Evolutionary conservation across 2,888 invertebrate species (phyloP).

Genomic region (Hyalella azteca): DNA sequence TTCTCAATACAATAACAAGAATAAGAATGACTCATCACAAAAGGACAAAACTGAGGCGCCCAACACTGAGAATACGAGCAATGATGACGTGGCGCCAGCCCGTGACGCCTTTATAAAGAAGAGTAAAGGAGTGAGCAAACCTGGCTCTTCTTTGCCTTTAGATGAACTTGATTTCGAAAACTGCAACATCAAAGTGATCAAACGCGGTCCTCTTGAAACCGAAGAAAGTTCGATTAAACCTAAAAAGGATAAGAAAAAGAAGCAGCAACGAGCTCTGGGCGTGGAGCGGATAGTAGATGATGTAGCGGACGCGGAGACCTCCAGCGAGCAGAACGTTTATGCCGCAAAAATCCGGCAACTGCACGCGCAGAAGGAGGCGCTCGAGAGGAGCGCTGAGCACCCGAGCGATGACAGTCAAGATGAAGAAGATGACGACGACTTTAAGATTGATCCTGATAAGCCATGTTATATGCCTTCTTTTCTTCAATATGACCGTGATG

Average conservation of each 20-base stretch:
- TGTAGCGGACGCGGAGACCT: neutral
- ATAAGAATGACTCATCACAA: neutral
- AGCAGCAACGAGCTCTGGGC: constrained; percentile 15
- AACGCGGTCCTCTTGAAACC: neutral
- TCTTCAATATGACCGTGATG: neutral
- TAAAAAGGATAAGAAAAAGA: neutral
- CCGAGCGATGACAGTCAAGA: neutral
- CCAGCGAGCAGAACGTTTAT: neutral
- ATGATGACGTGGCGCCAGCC: neutral
- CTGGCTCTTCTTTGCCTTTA: constrained; percentile 1
- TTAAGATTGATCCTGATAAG: neutral
- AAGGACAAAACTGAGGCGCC: neutral
- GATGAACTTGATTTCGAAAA: constrained; percentile 18
- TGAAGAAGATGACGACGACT: neutral
- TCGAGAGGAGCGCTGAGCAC: neutral
- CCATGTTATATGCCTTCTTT: neutral
- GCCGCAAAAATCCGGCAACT: neutral
- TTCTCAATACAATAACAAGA: neutral
- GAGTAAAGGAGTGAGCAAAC: neutral
- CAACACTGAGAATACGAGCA: neutral
- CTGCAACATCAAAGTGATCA: constrained; percentile 21
- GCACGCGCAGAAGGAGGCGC: neutral
- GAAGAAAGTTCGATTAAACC: neutral
- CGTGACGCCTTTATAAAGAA: constrained; percentile 8
- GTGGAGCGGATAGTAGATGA: constrained; percentile 2